Evolutionary conservation across 2,113 vertebrate species (phyloP), one percentile per base, ranked within the genome.

Genomic region (Entomyzon cyanotis): DNA sequence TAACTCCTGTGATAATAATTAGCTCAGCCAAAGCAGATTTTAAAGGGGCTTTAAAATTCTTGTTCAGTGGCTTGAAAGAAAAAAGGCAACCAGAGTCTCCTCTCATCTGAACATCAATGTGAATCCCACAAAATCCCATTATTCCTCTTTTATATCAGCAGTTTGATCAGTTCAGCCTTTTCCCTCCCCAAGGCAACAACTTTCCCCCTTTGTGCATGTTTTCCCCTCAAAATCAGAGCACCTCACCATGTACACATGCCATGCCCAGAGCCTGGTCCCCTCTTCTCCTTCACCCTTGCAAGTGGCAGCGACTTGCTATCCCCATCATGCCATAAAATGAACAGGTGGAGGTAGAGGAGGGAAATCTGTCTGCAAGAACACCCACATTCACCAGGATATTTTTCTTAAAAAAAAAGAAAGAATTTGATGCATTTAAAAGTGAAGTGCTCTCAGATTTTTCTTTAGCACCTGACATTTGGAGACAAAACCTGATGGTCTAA

Each of bases 121-220:
- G 98, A 98, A 97, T 98, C 97, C 97, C 87, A 95, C 97, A 97
- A 98, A 98, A 98, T 98, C 98, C 97, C 97, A 98, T 98, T 98
- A 98, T 98, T 98, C 96, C 97, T 96, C 97, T 96, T 97, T 98
- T 96, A 97, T 96, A 96, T 94, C 96, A 97, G 94, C 94, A 94
- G 96, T 95, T 97, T 97, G 97, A 97, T 95, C 97, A 94, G 95
- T 82, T 97, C 98, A 96, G 96, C 89, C 81, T 97, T 97, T 96
- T 96, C 94, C 85, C 84, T 97, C 96, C 98, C 98, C 97, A 97
- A 96, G 97, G 97, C 98, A 98, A 98, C 97, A 97, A 97, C 95
- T 92, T 96, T 62, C 84, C 95, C 67, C 31, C 52, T 90, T 93
- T 91, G 94, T 94, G 83, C 77, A 50, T 63, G 52, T 93, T 94